phyloP scores from a whole-genome alignment of 2,888 invertebrate species.

The Dyspetes luteomarginatus region DNA sequence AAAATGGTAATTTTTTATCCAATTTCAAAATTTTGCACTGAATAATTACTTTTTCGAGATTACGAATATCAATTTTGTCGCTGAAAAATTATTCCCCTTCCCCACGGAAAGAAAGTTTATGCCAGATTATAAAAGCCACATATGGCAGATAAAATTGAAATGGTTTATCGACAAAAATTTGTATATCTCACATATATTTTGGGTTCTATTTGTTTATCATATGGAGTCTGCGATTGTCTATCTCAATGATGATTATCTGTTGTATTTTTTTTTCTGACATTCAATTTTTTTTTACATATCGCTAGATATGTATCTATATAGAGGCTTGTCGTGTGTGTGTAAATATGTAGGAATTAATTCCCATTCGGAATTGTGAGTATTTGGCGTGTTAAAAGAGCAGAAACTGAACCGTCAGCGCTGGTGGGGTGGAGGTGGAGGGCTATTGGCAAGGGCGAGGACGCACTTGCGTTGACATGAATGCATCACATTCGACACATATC shows the following conservation, averaged over 20 bases:
- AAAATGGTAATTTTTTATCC: too few species aligned
- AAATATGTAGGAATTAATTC: slow-evolving; percentile 44
- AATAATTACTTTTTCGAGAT: not conserved
- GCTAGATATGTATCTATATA: not conserved
- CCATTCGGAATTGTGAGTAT: slow-evolving; percentile 53
- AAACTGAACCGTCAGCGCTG: slow-evolving; percentile 1
- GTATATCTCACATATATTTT: too few species aligned
- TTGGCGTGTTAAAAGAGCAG: slow-evolving; percentile 52
- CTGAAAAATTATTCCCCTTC: not conserved
- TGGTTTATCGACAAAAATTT: too few species aligned
- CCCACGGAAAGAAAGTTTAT: too few species aligned
- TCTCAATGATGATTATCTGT: not conserved
- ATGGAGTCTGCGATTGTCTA: too few species aligned
- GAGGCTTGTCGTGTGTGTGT: not conserved
- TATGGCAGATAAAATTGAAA: too few species aligned
- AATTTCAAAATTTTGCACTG: too few species aligned
- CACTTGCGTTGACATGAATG: slow-evolving; percentile 59
- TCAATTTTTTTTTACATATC: not conserved
- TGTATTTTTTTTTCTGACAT: not conserved
- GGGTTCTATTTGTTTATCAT: too few species aligned
- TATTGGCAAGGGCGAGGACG: slow-evolving; percentile 51
- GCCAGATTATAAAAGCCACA: too few species aligned
- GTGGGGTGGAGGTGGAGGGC: not conserved
- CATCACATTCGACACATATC: slow-evolving; percentile 65
- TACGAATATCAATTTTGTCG: not conserved